phyloP scores from a whole-genome alignment of 2,888 invertebrate genomes.

The Hypselothyrea guttata region DNA sequence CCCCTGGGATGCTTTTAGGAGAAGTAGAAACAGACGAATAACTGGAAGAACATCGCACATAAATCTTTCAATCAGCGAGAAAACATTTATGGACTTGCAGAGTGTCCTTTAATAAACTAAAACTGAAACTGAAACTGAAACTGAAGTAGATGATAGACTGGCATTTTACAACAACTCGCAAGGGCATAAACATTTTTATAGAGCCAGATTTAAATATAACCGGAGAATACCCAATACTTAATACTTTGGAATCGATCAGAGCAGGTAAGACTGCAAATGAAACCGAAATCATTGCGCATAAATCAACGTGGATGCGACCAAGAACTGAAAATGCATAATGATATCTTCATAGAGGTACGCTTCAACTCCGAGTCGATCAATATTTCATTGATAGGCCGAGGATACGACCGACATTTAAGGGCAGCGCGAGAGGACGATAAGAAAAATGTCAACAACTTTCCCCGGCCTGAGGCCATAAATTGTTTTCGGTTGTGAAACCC shows the following conservation, averaged over 20 bases:
- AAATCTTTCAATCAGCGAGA: constrained; percentile 51
- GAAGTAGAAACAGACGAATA: neutral
- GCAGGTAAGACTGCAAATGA: constrained; percentile 28
- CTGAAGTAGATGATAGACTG: constrained; percentile 3
- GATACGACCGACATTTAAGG: constrained; percentile 41
- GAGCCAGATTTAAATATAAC: constrained; percentile 62
- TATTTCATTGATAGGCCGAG: constrained; percentile 68
- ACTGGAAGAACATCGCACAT: constrained; percentile 33
- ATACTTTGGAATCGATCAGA: neutral
- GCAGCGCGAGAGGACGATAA: constrained; percentile 56
- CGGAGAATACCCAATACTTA: too few species aligned
- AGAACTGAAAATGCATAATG: constrained; percentile 64
- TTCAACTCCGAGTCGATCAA: constrained; percentile 48
- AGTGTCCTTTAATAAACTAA: constrained; percentile 68
- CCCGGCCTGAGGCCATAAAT: constrained; percentile 70
- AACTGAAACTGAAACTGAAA: constrained; percentile 14
- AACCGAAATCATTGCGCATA: constrained; percentile 54
- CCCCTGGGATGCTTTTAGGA: constrained; percentile 15
- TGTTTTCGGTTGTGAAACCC: constrained; percentile 36
- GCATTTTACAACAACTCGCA: constrained; percentile 16
- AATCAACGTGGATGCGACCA: constrained; percentile 47
- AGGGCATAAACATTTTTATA: constrained; percentile 60
- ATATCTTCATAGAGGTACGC: constrained; percentile 63
- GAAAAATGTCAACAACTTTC: constrained; percentile 77
- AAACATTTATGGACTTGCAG: constrained; percentile 52